Evolutionary conservation across 2,113 vertebrate species (phyloP).

Genomic region (Sander vitreus): DNA sequence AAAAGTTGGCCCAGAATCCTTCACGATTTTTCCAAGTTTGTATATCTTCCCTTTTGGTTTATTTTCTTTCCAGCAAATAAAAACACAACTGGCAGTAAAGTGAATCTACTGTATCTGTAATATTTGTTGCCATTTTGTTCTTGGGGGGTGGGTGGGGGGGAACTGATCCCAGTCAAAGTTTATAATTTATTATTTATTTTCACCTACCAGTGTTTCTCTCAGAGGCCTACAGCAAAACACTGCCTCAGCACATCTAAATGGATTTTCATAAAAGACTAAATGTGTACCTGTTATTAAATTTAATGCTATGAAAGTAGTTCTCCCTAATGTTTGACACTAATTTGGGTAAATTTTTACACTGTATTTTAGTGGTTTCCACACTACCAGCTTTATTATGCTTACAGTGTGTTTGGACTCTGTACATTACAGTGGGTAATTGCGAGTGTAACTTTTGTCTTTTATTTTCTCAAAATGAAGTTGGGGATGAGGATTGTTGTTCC

Average conservation of each 20-base stretch:
- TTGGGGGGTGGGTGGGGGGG: constrained; percentile 4
- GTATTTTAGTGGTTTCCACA: background rate
- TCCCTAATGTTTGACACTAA: constrained; percentile 22
- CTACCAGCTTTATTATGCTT: background rate
- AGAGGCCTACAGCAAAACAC: constrained; percentile 32
- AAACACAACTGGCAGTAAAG: background rate
- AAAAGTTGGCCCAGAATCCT: no score
- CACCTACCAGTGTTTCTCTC: constrained; percentile 52
- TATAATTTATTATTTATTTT: constrained; percentile 66
- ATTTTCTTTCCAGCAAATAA: background rate
- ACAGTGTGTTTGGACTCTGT: background rate
- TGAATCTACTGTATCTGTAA: background rate
- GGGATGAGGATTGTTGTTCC: background rate
- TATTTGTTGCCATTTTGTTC: background rate
- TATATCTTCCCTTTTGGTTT: no score
- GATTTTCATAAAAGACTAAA: constrained; percentile 51
- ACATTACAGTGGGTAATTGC: background rate
- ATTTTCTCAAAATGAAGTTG: background rate
- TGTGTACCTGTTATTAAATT: constrained; percentile 40
- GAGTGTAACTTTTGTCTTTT: background rate
- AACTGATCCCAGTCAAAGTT: constrained; percentile 46
- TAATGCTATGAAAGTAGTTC: constrained; percentile 29
- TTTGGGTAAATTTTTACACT: constrained; percentile 7
- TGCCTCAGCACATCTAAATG: constrained; percentile 33
- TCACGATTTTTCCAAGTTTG: no score